These are phyloP conservation scores for Gryllus longicercus DNA, from an alignment of 2,888 invertebrate species.

Conservation along the genomic window DNA sequence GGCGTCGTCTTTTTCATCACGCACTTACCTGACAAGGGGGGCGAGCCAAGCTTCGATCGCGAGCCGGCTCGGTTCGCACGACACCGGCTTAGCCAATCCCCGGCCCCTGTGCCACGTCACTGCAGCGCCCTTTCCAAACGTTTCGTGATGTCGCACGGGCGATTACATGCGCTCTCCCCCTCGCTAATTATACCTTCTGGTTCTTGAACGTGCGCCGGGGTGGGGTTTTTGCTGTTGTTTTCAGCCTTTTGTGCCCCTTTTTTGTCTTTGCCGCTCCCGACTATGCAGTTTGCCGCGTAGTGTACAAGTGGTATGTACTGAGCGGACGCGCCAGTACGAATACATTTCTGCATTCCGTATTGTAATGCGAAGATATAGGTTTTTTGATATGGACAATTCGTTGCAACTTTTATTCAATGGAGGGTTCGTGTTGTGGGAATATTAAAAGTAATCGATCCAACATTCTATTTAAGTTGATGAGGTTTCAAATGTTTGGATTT, in stretches of 20 bases:
- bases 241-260: background rate
- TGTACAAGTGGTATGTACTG: no score
- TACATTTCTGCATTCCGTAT: no score
- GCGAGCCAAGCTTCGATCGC: constrained; percentile 27
- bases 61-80: background rate
- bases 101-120: background rate
- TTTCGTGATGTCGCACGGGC: background rate
- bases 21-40: constrained; percentile 31
- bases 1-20: constrained; percentile 32
- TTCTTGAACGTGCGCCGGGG: constrained; percentile 26
- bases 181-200: constrained; percentile 3
- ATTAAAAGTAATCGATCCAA: no score
- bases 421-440: no score
- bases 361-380: no score
- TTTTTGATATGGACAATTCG: no score
- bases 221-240: constrained; percentile 39
- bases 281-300: no score
- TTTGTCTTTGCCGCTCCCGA: no score
- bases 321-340: no score
- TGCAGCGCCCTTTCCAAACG: background rate
- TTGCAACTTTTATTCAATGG: no score
- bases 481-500: no score
- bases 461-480: no score
- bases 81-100: background rate
- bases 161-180: background rate